phyloP scores from a whole-genome alignment of 2,888 invertebrate species.

The Sceliomorpha sp. region DNA sequence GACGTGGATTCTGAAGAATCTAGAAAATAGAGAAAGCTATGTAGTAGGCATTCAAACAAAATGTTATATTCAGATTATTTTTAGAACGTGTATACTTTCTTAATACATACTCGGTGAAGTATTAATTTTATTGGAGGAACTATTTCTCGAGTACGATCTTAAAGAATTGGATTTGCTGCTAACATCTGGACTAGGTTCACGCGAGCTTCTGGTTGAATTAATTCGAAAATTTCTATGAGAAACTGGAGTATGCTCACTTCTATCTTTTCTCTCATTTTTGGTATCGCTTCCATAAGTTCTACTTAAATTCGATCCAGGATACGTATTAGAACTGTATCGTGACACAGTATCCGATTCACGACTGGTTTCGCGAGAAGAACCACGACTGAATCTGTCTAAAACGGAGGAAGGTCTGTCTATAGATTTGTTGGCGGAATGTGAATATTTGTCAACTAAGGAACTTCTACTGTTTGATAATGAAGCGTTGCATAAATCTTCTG shows the following conservation, averaged over 20 bases:
- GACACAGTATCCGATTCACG: conserved; percentile 69
- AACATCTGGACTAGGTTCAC: conserved; percentile 83
- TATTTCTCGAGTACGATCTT: conserved; percentile 64
- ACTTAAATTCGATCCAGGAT: conserved; percentile 66
- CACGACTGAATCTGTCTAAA: conserved; percentile 71
- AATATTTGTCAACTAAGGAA: conserved; percentile 72
- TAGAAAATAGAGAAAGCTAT: conserved; percentile 40
- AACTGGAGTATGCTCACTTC: conserved; percentile 78
- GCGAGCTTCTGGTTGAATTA: conserved; percentile 76
- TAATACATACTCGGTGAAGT: conserved; percentile 48
- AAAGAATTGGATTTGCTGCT: conserved; percentile 66
- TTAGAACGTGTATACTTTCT: conserved; percentile 9
- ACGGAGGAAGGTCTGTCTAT: conserved; percentile 72
- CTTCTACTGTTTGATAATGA: conserved; percentile 68
- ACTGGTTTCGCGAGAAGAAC: conserved; percentile 69
- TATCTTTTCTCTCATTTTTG: conserved; percentile 76
- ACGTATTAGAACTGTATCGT: conserved; percentile 70
- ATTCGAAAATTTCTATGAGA: conserved; percentile 79
- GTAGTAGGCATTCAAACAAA: conserved; percentile 1
- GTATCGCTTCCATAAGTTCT: conserved; percentile 67
- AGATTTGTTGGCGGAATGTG: conserved; percentile 65
- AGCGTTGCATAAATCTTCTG: conserved; percentile 67
- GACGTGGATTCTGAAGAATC: conserved; percentile 65
- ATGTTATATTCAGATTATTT: too few species aligned
- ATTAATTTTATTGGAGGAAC: conserved; percentile 34